A percentile compares a stretch with the other conserved stretches of the same genome.
These are phyloP conservation scores for Taenaris catops DNA, from an alignment of 2,888 invertebrate species.

Conservation along the genomic window DNA sequence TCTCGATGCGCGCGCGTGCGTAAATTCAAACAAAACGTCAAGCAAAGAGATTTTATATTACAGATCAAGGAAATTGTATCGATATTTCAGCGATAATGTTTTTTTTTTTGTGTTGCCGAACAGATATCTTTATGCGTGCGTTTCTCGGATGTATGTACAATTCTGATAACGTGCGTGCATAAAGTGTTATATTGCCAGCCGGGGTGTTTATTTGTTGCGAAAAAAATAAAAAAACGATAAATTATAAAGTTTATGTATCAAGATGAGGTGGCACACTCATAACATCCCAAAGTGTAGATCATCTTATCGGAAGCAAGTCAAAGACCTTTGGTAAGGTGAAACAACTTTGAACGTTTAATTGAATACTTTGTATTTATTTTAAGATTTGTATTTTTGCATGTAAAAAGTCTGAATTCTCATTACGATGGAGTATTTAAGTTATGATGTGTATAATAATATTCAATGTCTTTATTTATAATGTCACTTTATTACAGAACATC, in stretches of 20 bases:
- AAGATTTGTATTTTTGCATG: too few relatives aligned
- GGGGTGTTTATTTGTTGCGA: conserved; percentile 30
- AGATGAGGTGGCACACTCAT: conserved; percentile 18
- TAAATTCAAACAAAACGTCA: conserved; percentile 71
- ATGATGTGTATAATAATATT: too few relatives aligned
- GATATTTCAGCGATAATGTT: conserved; percentile 74
- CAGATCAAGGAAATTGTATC: conserved; percentile 76
- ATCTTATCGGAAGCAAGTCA: conserved; percentile 15
- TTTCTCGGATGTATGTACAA: conserved; percentile 56
- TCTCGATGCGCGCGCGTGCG: conserved; percentile 55
- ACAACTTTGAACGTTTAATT: background rate
- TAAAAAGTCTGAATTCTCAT: too few relatives aligned
- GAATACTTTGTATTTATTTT: too few relatives aligned
- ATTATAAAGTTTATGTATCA: conserved; percentile 31
- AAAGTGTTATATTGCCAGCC: conserved; percentile 28
- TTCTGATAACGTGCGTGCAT: conserved; percentile 34
- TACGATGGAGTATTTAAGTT: too few relatives aligned
- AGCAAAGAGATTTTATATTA: conserved; percentile 66
- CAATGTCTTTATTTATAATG: too few relatives aligned
- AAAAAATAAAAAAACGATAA: conserved; percentile 33
- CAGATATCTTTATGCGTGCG: conserved; percentile 62
- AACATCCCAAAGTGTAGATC: conserved; percentile 12
- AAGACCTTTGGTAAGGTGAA: conserved; percentile 2
- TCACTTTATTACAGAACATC: too few relatives aligned
- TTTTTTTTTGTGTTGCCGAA: conserved; percentile 58